Evolutionary conservation across 23 tunicate species (phyloP).

Genomic region (Aplidium turbinatum): DNA sequence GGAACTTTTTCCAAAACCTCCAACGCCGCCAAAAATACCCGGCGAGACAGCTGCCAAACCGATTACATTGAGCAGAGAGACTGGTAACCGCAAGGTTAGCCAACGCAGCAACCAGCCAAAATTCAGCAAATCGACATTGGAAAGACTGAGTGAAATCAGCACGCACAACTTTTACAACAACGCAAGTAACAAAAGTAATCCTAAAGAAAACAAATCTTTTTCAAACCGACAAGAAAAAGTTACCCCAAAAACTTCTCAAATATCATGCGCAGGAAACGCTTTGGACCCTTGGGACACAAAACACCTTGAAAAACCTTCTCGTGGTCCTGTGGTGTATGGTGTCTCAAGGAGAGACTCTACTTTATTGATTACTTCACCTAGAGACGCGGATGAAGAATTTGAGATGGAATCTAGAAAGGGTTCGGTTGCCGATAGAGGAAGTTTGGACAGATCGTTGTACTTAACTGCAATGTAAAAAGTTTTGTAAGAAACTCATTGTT

Average conservation of each 20-base stretch:
- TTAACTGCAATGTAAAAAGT: too few species aligned
- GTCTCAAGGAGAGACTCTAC: constrained; percentile 40
- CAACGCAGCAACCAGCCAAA: constrained; percentile 15
- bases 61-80: constrained; percentile 10
- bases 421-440: constrained; percentile 20
- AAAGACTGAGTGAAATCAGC: constrained; percentile 53
- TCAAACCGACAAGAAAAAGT: constrained; percentile 12
- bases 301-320: constrained; percentile 8
- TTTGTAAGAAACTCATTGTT: too few species aligned
- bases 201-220: neutral
- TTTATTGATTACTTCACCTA: constrained; percentile 52
- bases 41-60: constrained; percentile 9
- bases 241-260: neutral
- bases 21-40: constrained; percentile 42
- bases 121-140: constrained; percentile 27
- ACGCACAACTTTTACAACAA: constrained; percentile 35
- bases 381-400: constrained; percentile 79
- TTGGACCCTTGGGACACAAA: constrained; percentile 40
- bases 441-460: too few species aligned
- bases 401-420: constrained; percentile 87
- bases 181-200: neutral
- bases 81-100: constrained; percentile 21
- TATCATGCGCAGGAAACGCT: constrained; percentile 42
- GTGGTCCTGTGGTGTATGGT: constrained; percentile 38
- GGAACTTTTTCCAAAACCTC: neutral